Conservation (phyloP, 2,888 invertebrate genomes). For the Hydropsyche betteni region DNA sequence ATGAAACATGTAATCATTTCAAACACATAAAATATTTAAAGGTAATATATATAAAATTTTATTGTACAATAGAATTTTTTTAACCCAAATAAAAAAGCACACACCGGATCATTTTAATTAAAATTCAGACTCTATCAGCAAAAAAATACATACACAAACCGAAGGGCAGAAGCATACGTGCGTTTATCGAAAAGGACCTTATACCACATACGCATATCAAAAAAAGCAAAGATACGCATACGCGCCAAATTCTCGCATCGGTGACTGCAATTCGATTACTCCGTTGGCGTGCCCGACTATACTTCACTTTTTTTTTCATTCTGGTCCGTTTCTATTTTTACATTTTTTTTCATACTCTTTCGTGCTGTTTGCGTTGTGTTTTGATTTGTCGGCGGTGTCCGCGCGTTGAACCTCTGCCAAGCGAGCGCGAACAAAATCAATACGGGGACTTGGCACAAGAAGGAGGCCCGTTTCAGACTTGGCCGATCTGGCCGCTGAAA, state of each 20-base stretch:
- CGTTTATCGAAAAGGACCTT: no score
- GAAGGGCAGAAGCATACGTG: no score
- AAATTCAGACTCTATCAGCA: no score
- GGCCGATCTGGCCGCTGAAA: neutral
- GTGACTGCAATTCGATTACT: conserved; percentile 7
- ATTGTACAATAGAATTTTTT: no score
- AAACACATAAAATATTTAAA: no score
- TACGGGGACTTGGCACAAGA: conserved; percentile 36
- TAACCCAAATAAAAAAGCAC: no score
- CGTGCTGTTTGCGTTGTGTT: conserved; percentile 1
- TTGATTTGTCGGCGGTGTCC: conserved; percentile 21
- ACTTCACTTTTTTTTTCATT: neutral
- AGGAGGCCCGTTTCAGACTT: conserved; percentile 6
- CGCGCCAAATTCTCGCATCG: conserved; percentile 10
- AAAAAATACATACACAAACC: no score
- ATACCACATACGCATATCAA: no score
- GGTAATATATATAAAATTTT: no score
- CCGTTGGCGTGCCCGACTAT: no score
- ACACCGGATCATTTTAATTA: no score
- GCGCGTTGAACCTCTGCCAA: conserved; percentile 20
- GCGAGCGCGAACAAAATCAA: conserved; percentile 29
- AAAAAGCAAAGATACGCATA: neutral
- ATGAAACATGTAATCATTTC: no score
- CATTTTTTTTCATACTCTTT: neutral
- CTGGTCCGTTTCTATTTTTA: neutral